Evolutionary conservation across 2,888 invertebrate genomes (phyloP).

Genomic region (Amiota mariae): DNA sequence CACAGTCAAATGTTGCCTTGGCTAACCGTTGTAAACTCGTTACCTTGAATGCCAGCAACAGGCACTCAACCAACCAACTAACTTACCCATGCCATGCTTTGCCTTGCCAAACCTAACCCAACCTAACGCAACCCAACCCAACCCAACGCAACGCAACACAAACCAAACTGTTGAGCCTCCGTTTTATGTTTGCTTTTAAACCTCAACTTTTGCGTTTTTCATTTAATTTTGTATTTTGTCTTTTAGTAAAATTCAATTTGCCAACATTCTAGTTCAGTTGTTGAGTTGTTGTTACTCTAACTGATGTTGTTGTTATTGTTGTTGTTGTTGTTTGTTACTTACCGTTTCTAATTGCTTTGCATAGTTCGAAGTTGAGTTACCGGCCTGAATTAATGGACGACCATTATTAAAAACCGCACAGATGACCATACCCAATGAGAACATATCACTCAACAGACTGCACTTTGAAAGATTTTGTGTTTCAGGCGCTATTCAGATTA

Average conservation of each 20-base stretch:
- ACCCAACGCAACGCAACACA: too few relatives aligned
- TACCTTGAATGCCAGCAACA: neutral
- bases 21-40: neutral
- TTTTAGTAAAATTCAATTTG: slow-evolving; percentile 48
- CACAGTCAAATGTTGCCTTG: slow-evolving; percentile 18
- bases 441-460: slow-evolving; percentile 95
- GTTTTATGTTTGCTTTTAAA: too few relatives aligned
- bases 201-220: neutral
- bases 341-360: slow-evolving; percentile 93
- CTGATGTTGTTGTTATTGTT: neutral
- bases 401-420: slow-evolving; percentile 95
- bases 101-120: too few relatives aligned
- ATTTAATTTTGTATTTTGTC: slow-evolving; percentile 12
- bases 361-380: slow-evolving; percentile 91
- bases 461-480: slow-evolving; percentile 87
- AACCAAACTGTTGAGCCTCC: too few relatives aligned
- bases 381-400: slow-evolving; percentile 89
- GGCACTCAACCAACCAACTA: neutral
- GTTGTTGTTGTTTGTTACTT: slow-evolving; percentile 72
- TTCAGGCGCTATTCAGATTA: slow-evolving; percentile 85
- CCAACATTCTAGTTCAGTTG: slow-evolving; percentile 10
- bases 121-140: too few relatives aligned
- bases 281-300: neutral
- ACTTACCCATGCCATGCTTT: too few relatives aligned
- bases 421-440: slow-evolving; percentile 94